These are phyloP conservation scores for Cephus runcator DNA, from an alignment of 2,888 invertebrate species.

Conservation along the genomic window DNA sequence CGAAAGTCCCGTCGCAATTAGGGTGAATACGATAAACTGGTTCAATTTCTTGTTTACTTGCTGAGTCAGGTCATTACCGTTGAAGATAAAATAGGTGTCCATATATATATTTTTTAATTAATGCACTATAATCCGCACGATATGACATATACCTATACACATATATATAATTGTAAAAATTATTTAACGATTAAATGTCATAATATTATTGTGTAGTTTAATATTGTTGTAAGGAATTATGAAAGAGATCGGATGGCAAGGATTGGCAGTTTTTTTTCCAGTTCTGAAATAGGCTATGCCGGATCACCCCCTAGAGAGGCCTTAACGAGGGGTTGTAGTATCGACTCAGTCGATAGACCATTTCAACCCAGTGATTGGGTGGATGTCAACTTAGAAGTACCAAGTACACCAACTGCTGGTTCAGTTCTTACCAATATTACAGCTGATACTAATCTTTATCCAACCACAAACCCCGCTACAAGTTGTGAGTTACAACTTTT, in stretches of 20 bases:
- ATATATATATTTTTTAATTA: neutral
- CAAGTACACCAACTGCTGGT: constrained; percentile 60
- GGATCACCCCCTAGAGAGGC: constrained; percentile 57
- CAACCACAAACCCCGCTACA: constrained; percentile 38
- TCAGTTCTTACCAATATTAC: constrained; percentile 49
- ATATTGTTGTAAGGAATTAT: neutral
- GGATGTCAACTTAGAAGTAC: constrained; percentile 68
- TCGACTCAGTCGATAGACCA: constrained; percentile 62
- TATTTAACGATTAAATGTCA: neutral
- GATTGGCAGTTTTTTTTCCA: constrained; percentile 23
- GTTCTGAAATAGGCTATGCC: constrained; percentile 62
- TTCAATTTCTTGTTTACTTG: neutral
- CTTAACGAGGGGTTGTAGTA: constrained; percentile 56
- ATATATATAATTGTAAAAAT: neutral
- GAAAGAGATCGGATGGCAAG: neutral
- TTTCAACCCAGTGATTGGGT: constrained; percentile 69
- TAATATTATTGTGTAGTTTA: neutral
- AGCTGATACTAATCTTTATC: constrained; percentile 43
- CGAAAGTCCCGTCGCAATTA: neutral
- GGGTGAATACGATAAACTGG: neutral
- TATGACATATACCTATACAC: neutral
- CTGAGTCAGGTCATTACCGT: neutral
- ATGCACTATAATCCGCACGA: neutral
- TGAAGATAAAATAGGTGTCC: neutral
- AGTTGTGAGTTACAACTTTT: constrained; percentile 37